Percentiles rank a stretch among this genome's conserved stretches.
phyloP scores from a whole-genome alignment of 1,140 invertebrate species.

The Drosophila biarmipes region DNA sequence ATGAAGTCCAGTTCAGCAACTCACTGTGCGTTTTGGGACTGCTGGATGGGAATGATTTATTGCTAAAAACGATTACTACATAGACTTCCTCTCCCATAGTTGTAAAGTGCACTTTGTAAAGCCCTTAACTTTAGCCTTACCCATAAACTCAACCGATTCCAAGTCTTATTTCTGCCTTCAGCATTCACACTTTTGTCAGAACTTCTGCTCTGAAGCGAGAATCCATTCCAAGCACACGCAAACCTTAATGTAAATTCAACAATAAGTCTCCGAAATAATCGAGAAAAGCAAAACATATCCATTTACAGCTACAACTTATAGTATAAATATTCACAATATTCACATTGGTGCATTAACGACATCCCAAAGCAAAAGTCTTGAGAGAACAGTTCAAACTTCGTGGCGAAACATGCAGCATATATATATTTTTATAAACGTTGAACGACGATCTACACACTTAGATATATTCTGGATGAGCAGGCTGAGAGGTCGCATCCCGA shows the following conservation, averaged over 20 bases:
- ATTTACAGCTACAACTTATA: conserved; percentile 31
- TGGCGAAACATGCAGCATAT: conserved; percentile 17
- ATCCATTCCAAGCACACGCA: conserved; percentile 26
- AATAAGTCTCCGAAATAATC: background rate
- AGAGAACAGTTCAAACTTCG: conserved; percentile 32
- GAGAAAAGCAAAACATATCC: conserved; percentile 35
- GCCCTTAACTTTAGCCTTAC: background rate
- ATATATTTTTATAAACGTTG: conserved; percentile 40
- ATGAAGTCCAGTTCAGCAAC: conserved; percentile 30
- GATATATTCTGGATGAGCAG: conserved; percentile 31
- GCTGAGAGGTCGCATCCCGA: conserved; percentile 15
- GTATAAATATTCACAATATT: conserved; percentile 22
- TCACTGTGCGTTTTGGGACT: conserved; percentile 26
- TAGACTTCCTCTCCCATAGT: background rate
- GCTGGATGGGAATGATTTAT: background rate
- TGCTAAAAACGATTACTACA: background rate
- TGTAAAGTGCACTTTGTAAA: background rate
- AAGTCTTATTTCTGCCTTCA: conserved; percentile 33
- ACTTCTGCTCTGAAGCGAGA: conserved; percentile 9
- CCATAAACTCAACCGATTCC: conserved; percentile 4
- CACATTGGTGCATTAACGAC: conserved; percentile 24
- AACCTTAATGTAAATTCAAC: conserved; percentile 3
- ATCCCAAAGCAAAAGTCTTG: conserved; percentile 17
- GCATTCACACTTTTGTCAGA: conserved; percentile 8
- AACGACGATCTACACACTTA: conserved; percentile 24